Percentiles rank a stretch among this genome's conserved stretches.
These are phyloP conservation scores for Muscina levida DNA, from an alignment of 2,888 invertebrate species.

Conservation along the genomic window DNA sequence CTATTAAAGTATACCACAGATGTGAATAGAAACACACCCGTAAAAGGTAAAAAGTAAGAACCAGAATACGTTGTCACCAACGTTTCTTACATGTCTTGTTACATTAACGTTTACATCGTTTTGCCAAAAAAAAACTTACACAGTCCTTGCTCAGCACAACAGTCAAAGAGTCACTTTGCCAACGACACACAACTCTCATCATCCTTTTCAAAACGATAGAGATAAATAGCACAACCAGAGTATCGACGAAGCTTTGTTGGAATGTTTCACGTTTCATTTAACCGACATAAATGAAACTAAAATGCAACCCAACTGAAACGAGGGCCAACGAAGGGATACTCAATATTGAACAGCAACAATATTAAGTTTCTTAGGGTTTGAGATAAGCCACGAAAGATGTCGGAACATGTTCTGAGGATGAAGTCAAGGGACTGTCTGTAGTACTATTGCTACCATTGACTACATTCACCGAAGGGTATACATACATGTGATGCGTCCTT, in stretches of 20 bases:
- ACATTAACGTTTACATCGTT: too few relatives aligned
- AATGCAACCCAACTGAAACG: constrained; percentile 26
- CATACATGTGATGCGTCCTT: not conserved
- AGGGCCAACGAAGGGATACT: not conserved
- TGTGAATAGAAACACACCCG: too few relatives aligned
- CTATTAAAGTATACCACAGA: too few relatives aligned
- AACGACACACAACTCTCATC: not conserved
- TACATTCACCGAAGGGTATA: constrained; percentile 15
- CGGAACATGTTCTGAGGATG: too few relatives aligned
- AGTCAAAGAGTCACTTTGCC: constrained; percentile 30
- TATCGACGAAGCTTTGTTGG: constrained; percentile 44
- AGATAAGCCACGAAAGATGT: too few relatives aligned
- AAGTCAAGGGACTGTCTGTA: too few relatives aligned
- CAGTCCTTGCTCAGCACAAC: not conserved
- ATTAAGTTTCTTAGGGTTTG: not conserved
- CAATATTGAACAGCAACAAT: not conserved
- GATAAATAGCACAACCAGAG: not conserved
- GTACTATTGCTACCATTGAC: too few relatives aligned
- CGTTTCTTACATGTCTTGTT: too few relatives aligned
- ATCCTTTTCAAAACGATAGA: not conserved
- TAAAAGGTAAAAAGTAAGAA: too few relatives aligned
- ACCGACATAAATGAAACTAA: constrained; percentile 59
- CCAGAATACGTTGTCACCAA: too few relatives aligned
- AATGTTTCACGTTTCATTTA: constrained; percentile 59
- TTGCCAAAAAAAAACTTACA: too few relatives aligned